Conservation (phyloP, 2,797 vertebrate genomes). For the Acanthopagrus latus region DNA sequence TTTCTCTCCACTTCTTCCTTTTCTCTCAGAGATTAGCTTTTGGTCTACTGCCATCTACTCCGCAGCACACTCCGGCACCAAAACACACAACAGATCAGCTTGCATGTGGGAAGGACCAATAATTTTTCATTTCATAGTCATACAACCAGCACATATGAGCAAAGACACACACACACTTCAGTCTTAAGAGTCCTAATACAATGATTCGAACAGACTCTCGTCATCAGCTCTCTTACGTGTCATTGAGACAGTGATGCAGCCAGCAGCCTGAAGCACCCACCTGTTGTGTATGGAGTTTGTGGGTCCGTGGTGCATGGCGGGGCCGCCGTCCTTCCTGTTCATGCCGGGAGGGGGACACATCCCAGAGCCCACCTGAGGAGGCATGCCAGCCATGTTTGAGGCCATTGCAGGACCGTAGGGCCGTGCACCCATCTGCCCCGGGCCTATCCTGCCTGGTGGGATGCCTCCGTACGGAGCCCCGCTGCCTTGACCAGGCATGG, state of each 20-base stretch:
- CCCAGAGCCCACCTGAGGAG: slow-evolving; percentile 89
- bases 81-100: slow-evolving; percentile 46
- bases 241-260: not conserved
- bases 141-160: slow-evolving; percentile 21
- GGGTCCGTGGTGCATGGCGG: slow-evolving; percentile 91
- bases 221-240: slow-evolving; percentile 1
- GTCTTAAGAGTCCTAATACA: not conserved
- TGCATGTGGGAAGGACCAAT: slow-evolving; percentile 54
- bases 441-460: slow-evolving; percentile 92
- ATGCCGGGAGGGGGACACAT: slow-evolving; percentile 89
- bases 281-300: slow-evolving; percentile 97
- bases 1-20: slow-evolving; percentile 32
- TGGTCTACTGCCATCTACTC: slow-evolving; percentile 63
- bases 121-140: slow-evolving; percentile 53
- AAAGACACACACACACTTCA: slow-evolving; percentile 6
- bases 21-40: slow-evolving; percentile 46
- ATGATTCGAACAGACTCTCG: slow-evolving; percentile 3
- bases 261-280: slow-evolving; percentile 68
- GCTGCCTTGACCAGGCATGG: slow-evolving; percentile 92
- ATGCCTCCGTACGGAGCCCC: slow-evolving; percentile 91
- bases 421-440: slow-evolving; percentile 92
- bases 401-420: slow-evolving; percentile 89
- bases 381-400: slow-evolving; percentile 89
- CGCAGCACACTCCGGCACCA: slow-evolving; percentile 40
- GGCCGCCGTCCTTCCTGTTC: slow-evolving; percentile 92